A percentile compares a stretch with the other conserved stretches of the same genome.
Evolutionary conservation across 2,797 vertebrate genomes (phyloP).

Genomic region (Oreochromis grahami): DNA sequence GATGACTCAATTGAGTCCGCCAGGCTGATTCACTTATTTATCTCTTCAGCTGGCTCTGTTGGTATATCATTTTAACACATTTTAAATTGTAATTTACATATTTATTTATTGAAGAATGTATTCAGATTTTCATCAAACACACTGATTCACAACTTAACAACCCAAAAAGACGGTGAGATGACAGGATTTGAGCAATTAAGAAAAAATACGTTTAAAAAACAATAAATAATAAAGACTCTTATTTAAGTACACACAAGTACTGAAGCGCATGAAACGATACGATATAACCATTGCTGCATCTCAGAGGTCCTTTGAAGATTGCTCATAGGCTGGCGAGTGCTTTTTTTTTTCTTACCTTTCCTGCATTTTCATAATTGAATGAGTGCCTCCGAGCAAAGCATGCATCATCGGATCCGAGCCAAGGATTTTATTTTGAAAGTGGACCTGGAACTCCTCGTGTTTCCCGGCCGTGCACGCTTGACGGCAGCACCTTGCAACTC

Average conservation of each 20-base stretch:
- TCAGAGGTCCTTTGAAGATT: not conserved
- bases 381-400: not conserved
- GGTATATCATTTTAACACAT: not conserved
- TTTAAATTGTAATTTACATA: not conserved
- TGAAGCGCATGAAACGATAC: not conserved
- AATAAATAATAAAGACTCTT: not conserved
- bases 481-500: constrained; percentile 6
- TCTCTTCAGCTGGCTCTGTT: not conserved
- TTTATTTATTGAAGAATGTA: not conserved
- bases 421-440: constrained; percentile 39
- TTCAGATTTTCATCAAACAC: not conserved
- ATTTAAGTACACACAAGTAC: not conserved
- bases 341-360: rapidly evolving
- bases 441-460: not conserved
- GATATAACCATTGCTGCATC: not conserved
- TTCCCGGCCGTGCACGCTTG: not conserved
- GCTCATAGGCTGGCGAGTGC: not conserved
- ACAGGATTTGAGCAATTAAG: not conserved
- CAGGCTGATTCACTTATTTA: not conserved
- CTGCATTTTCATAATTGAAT: not conserved
- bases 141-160: not conserved
- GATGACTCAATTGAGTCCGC: not conserved
- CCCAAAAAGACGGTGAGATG: no score
- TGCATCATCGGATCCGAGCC: not conserved
- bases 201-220: not conserved